phyloP scores from a whole-genome alignment of 2,797 vertebrate genomes.

The Tragelaphus oryx region DNA sequence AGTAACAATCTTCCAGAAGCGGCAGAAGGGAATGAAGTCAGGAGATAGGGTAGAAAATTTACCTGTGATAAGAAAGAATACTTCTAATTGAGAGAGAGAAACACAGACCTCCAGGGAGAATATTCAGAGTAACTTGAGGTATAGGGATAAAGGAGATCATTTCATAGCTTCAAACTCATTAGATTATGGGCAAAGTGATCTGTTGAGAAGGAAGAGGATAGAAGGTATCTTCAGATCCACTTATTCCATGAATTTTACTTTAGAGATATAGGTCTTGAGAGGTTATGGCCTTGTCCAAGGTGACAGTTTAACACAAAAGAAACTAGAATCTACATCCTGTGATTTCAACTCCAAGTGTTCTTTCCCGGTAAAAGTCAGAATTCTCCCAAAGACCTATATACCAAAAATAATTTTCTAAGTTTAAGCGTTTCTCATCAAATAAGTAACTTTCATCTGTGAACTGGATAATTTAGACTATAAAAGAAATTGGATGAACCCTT shows the following conservation, averaged over 20 bases:
- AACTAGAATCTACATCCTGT: background rate
- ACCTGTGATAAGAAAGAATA: background rate
- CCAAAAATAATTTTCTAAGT: constrained; percentile 58
- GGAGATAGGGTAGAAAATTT: background rate
- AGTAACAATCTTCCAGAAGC: background rate
- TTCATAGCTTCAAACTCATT: background rate
- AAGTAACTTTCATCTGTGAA: constrained; percentile 55
- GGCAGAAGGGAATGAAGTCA: background rate
- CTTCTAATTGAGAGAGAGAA: background rate
- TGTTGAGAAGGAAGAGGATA: background rate
- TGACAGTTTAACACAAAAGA: background rate
- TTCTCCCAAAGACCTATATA: constrained; percentile 34
- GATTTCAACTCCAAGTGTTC: constrained; percentile 25
- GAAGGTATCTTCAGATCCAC: background rate
- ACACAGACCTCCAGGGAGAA: background rate
- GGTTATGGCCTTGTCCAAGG: background rate
- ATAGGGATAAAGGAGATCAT: background rate
- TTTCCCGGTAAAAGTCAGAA: constrained; percentile 44
- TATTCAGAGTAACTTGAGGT: background rate
- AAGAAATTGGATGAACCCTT: constrained; percentile 41
- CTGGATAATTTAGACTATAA: constrained; percentile 24
- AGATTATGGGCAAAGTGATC: background rate
- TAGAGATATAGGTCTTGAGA: background rate
- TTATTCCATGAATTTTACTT: constrained; percentile 30
- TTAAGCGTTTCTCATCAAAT: constrained; percentile 44